Conservation (phyloP, 2,113 vertebrate genomes). For the Bos indicus region DNA sequence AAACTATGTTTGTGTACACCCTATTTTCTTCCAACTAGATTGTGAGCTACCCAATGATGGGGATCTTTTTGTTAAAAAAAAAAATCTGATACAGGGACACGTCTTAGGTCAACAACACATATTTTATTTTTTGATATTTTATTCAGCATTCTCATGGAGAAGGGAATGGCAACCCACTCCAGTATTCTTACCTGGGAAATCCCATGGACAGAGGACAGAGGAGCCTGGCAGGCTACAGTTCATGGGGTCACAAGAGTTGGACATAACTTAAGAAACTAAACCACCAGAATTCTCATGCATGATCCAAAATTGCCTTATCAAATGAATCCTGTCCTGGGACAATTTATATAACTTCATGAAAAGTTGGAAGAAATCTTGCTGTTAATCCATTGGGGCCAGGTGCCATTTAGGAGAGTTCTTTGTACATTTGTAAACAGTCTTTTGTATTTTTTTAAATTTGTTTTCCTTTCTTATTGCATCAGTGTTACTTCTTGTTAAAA, state of each 20-base stretch:
- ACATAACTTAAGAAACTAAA: not conserved
- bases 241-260: not conserved
- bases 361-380: not conserved
- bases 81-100: not conserved
- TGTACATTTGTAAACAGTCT: not conserved
- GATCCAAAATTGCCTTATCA: not conserved
- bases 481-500: not conserved
- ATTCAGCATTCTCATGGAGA: not conserved
- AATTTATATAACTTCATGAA: not conserved
- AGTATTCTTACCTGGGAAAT: not conserved
- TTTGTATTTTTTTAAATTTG: not conserved
- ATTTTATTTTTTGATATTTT: not conserved
- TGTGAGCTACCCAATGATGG: not conserved
- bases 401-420: not conserved
- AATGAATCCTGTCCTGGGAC: not conserved
- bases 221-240: not conserved
- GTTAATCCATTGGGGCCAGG: not conserved
- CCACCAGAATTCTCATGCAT: not conserved
- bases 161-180: not conserved
- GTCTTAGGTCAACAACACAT: not conserved
- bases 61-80: not conserved
- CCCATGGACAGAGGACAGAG: not conserved
- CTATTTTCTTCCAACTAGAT: not conserved
- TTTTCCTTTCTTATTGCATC: not conserved
- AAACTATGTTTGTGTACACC: not conserved